Evolutionary conservation across 2,113 vertebrate genomes (phyloP), one percentile per base, ranked within the genome.

Genomic region (Zeus faber): DNA sequence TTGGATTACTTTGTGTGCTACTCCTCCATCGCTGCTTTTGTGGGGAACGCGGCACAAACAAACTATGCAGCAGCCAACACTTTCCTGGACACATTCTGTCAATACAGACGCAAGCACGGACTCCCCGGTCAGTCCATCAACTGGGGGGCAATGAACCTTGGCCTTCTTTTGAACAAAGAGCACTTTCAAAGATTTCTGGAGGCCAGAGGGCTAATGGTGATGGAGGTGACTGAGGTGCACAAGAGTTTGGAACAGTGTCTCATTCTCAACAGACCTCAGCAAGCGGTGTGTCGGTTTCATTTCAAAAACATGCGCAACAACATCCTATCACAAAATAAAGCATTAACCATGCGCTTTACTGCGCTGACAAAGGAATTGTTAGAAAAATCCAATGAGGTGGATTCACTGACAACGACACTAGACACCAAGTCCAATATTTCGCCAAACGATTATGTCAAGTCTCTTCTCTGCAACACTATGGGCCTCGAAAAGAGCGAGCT

Each of bases 1-100:
- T 69, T 95, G 18, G 91, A 94, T 78, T 92, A 93, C 65, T 95
- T 95, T 88, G 92, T 95, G 24, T 93, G 92, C 62, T 92, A 90
- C 64, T 94, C 92, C 3, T 95, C 91, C 6, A 64, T 92, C 48
- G 71, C 92, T n/a, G 88, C 91, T 23, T 93, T 92, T 48, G 64
- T 93, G 14, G 93, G 93, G 60, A 94, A 91, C 5, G 58, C 70
- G 20, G 84, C 80, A 0, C 93, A 94, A 73, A 81, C 89, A 49
- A 94, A 93, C 66, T 93, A 93, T 11, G 88, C 91, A 39, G 91
- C 93, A 39, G 94, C 93, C 56, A 95, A 93, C 54, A 80, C 91
- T 1, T 95, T 94, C 65, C 76, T 92, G 2, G 92, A 94, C 49
- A 24, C 79, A 25, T 94, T 94, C 75, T 93, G 92, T 43, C 90